Percentiles rank a stretch among this genome's conserved stretches.
Conservation (phyloP, 2,888 invertebrate species). For the Papilio gigon region DNA sequence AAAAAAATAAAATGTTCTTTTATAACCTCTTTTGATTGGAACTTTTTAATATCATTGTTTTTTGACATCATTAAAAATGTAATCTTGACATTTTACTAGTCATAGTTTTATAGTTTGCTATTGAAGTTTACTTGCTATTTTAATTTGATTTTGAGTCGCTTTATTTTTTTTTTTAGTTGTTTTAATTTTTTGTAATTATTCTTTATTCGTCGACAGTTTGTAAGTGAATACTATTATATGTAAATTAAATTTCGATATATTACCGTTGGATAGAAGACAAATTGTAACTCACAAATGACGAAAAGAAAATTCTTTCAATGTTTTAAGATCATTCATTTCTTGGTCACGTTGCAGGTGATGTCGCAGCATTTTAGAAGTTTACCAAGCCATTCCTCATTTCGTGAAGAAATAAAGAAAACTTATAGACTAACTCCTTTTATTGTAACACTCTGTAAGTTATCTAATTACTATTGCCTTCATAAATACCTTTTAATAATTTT, state of each 20-base stretch:
- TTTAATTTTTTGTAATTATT: background rate
- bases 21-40: background rate
- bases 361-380: conserved; percentile 27
- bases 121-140: background rate
- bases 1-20: background rate
- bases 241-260: background rate
- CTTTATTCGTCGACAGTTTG: background rate
- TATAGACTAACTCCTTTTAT: conserved; percentile 52
- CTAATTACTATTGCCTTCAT: conserved; percentile 22
- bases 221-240: background rate
- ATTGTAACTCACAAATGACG: background rate
- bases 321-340: too few relatives aligned
- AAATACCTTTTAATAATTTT: too few relatives aligned
- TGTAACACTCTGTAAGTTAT: conserved; percentile 53
- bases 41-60: background rate
- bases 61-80: background rate
- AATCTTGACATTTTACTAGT: background rate
- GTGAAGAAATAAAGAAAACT: conserved; percentile 23
- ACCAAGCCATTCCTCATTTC: conserved; percentile 20
- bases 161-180: conserved; percentile 8
- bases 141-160: conserved; percentile 9
- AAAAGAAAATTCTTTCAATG: too few relatives aligned
- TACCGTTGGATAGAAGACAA: too few relatives aligned
- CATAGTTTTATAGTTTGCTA: background rate
- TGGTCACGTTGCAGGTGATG: conserved; percentile 6